A percentile compares a stretch with the other conserved stretches of the same genome.
phyloP scores from a whole-genome alignment of 2,797 vertebrate genomes.

The Antrozous pallidus region DNA sequence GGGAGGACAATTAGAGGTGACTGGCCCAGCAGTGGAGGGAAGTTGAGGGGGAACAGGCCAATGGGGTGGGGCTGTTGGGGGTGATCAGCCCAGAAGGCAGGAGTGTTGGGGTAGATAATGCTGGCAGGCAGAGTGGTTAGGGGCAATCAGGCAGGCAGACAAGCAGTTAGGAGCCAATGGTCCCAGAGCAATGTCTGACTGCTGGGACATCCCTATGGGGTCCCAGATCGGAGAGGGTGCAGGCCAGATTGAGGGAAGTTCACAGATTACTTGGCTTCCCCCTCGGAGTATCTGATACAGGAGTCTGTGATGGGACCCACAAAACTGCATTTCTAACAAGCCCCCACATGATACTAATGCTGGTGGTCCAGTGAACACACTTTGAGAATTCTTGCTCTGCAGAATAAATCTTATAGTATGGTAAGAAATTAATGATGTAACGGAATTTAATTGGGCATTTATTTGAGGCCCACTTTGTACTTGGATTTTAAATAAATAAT shows the following conservation, averaged over 20 bases:
- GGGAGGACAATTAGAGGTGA: too few relatives aligned
- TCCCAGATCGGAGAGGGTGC: too few relatives aligned
- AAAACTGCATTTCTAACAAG: not conserved
- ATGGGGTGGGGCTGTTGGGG: too few relatives aligned
- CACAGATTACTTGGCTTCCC: not conserved
- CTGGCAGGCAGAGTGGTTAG: too few relatives aligned
- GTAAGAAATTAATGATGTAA: not conserved
- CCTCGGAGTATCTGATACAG: not conserved
- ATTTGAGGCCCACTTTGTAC: not conserved
- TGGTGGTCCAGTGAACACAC: not conserved
- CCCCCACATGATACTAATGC: not conserved
- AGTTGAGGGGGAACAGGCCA: too few relatives aligned
- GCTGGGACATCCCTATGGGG: too few relatives aligned
- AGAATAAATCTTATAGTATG: not conserved
- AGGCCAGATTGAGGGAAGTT: not conserved
- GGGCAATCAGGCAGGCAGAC: too few relatives aligned
- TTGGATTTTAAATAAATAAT: not conserved
- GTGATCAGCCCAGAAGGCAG: too few relatives aligned
- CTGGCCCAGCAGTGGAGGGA: too few relatives aligned
- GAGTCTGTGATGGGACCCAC: not conserved
- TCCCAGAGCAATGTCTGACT: too few relatives aligned
- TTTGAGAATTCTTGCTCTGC: not conserved
- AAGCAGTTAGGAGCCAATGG: too few relatives aligned
- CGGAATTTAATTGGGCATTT: not conserved
- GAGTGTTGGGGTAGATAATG: too few relatives aligned